phyloP scores from a whole-genome alignment of 2,113 vertebrate genomes.

The Halcyon senegalensis region DNA sequence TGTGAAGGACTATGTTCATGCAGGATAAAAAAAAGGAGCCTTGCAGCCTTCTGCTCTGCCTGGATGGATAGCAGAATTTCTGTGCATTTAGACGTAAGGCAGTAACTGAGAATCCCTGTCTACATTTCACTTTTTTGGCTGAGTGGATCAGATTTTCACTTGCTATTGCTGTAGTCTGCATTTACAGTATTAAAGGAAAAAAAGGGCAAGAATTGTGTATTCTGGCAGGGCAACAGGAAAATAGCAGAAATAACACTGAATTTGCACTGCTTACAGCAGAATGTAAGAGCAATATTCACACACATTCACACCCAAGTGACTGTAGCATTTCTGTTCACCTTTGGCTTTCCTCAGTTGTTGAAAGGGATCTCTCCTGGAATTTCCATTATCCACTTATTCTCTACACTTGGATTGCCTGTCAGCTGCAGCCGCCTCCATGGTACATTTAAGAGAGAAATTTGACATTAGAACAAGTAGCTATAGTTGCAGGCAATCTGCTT shows the following conservation, averaged over 20 bases:
- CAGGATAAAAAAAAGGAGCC: neutral
- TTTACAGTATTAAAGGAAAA: neutral
- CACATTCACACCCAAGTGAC: neutral
- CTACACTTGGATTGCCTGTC: neutral
- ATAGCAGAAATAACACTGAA: neutral
- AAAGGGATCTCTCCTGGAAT: neutral
- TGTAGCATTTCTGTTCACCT: neutral
- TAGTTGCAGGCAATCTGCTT: neutral
- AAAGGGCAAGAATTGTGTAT: neutral
- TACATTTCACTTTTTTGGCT: neutral
- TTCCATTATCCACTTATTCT: neutral
- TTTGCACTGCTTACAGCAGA: neutral
- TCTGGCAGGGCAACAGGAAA: neutral
- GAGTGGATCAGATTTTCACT: neutral
- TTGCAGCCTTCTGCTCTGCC: neutral
- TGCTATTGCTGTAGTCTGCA: neutral
- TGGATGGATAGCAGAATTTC: neutral
- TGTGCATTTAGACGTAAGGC: neutral
- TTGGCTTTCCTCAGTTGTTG: neutral
- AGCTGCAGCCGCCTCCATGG: neutral
- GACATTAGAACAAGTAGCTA: constrained; percentile 34
- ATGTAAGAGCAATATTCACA: neutral
- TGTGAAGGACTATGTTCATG: neutral
- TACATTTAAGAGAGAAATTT: constrained; percentile 22
- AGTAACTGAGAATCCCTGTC: neutral